Conservation (phyloP, 1,140 invertebrate species). For the Leptopilina clavipes region DNA sequence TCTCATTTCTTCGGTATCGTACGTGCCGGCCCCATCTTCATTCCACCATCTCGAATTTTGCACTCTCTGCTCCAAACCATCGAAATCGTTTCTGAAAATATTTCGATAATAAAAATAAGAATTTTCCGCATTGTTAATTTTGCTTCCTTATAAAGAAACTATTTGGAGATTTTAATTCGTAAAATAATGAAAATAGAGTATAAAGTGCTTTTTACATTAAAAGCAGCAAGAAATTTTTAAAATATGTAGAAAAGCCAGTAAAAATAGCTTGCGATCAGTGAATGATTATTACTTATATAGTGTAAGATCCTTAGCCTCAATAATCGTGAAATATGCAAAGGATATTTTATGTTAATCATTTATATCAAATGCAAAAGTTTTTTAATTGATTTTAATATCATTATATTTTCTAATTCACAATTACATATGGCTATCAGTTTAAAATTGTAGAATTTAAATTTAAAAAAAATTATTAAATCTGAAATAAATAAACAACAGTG, state of each 20-base stretch:
- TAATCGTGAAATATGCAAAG: neutral
- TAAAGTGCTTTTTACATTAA: neutral
- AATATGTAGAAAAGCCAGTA: neutral
- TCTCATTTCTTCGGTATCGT: slow-evolving; percentile 61
- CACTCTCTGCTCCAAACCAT: slow-evolving; percentile 55
- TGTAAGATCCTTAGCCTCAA: slow-evolving; percentile 15
- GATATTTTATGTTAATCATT: slow-evolving; percentile 21
- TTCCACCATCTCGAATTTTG: slow-evolving; percentile 65
- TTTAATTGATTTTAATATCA: slow-evolving; percentile 2
- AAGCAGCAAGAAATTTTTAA: neutral
- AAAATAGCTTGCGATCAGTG: neutral
- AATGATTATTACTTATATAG: slow-evolving; percentile 8
- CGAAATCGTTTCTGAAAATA: slow-evolving; percentile 60
- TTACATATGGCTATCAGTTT: neutral
- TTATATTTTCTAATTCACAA: neutral
- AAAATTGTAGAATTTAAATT: neutral
- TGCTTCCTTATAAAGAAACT: too few species aligned
- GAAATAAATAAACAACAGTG: too few species aligned
- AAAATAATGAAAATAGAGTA: too few species aligned
- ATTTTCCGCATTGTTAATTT: too few species aligned
- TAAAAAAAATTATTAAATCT: too few species aligned
- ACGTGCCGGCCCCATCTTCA: slow-evolving; percentile 49
- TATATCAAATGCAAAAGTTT: neutral
- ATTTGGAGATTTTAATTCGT: too few species aligned
- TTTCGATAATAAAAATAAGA: too few species aligned